Conservation (phyloP, 2,888 invertebrate species). For the Cerastis leucographa region DNA sequence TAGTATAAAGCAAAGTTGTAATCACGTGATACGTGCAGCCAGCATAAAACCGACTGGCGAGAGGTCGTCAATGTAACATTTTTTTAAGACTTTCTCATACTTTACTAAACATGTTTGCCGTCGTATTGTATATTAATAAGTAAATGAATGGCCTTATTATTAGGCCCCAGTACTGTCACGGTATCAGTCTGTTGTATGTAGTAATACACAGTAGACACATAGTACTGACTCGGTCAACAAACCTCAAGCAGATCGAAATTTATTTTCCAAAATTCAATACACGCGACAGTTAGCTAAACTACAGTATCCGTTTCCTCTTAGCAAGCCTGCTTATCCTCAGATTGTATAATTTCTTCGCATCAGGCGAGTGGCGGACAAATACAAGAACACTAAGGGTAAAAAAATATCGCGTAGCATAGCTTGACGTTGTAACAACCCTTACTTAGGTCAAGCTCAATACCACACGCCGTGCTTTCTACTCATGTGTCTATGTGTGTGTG, state of each 20-base stretch:
- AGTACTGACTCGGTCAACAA: background rate
- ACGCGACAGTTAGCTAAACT: background rate
- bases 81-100: background rate
- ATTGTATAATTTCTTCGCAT: background rate
- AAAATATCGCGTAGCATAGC: background rate
- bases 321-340: background rate
- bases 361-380: background rate
- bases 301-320: background rate
- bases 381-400: background rate
- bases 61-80: background rate
- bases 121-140: no score
- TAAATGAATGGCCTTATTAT: no score
- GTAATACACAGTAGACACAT: background rate
- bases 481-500: slow-evolving; percentile 36
- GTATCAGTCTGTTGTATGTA: no score
- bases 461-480: background rate
- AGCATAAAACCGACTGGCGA: background rate
- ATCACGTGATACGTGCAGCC: background rate
- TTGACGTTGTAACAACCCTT: slow-evolving; percentile 16
- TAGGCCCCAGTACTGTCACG: no score
- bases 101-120: no score
- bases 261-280: background rate
- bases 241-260: background rate
- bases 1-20: background rate
- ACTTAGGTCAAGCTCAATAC: slow-evolving; percentile 46